A percentile compares a stretch with the other conserved stretches of the same genome.
phyloP scores from a whole-genome alignment of 92 coral and sea anemone species.

The Micromussa lordhowensis region DNA sequence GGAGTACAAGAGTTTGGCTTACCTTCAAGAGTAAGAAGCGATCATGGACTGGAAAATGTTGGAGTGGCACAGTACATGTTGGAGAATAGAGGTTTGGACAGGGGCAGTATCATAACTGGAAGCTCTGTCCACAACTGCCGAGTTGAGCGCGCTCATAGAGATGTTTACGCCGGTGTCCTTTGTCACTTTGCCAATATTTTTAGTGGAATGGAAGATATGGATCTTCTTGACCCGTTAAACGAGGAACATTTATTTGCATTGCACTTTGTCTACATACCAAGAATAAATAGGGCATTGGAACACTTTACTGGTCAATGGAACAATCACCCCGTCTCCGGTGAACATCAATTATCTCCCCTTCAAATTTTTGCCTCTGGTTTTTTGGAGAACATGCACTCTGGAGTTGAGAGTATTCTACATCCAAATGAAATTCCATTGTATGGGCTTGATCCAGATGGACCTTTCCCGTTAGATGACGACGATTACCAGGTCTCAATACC shows the following conservation, averaged over 20 bases:
- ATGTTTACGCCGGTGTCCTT: slow-evolving; percentile 53
- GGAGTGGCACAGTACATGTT: slow-evolving; percentile 65
- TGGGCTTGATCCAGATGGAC: slow-evolving; percentile 59
- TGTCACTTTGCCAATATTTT: slow-evolving; percentile 54
- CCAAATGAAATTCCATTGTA: slow-evolving; percentile 29
- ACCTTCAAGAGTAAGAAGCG: slow-evolving; percentile 64
- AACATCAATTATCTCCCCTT: slow-evolving; percentile 53
- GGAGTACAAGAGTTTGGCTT: slow-evolving; percentile 52
- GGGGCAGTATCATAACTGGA: slow-evolving; percentile 61
- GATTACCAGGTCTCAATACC: slow-evolving; percentile 60
- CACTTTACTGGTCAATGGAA: slow-evolving; percentile 55
- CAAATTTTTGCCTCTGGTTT: slow-evolving; percentile 64
- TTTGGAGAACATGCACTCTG: slow-evolving; percentile 55
- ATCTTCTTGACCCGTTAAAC: slow-evolving; percentile 49
- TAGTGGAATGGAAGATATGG: slow-evolving; percentile 36
- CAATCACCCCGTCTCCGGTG: slow-evolving; percentile 57
- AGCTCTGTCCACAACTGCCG: slow-evolving; percentile 55
- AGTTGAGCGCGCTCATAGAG: slow-evolving; percentile 58
- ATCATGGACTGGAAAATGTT: slow-evolving; percentile 56
- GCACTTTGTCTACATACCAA: slow-evolving; percentile 47
- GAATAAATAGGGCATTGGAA: slow-evolving; percentile 52
- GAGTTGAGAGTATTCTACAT: slow-evolving; percentile 46
- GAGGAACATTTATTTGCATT: slow-evolving; percentile 53
- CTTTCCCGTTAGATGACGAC: slow-evolving; percentile 33
- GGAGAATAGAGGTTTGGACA: slow-evolving; percentile 45